A percentile compares a stretch with the other conserved stretches of the same genome.
phyloP scores from a whole-genome alignment of 23 tunicate species.

The Diplosoma virens region DNA sequence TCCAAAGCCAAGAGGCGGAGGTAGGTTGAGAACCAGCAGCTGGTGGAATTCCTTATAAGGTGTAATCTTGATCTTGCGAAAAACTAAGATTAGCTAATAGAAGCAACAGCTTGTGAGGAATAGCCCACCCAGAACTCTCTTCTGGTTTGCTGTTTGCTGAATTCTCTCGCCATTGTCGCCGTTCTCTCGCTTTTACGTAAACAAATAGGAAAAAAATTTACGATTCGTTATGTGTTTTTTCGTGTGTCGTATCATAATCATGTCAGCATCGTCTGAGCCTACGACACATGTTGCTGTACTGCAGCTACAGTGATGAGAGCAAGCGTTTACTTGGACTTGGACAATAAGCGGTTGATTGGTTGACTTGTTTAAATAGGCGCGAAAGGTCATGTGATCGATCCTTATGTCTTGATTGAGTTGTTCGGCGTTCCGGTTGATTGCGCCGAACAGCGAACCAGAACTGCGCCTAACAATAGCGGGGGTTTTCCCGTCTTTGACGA shows the following conservation, averaged over 20 bases:
- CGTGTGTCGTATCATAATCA: too few relatives aligned
- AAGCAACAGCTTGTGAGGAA: too few relatives aligned
- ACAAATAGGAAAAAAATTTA: too few relatives aligned
- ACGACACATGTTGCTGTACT: background rate
- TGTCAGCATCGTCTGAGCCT: too few relatives aligned
- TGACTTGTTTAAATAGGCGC: slow-evolving; percentile 46
- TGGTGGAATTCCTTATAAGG: too few relatives aligned
- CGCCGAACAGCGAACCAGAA: slow-evolving; percentile 86
- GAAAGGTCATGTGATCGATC: slow-evolving; percentile 97
- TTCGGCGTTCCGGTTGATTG: slow-evolving; percentile 97
- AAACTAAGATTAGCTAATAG: too few relatives aligned
- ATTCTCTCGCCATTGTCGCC: too few relatives aligned
- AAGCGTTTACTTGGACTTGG: background rate
- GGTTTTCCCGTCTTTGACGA: slow-evolving; percentile 83
- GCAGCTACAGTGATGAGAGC: background rate
- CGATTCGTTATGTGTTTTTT: background rate
- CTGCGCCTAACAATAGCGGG: slow-evolving; percentile 93
- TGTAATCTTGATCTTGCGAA: too few relatives aligned
- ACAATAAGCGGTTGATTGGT: too few relatives aligned
- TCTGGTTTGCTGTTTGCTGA: too few relatives aligned
- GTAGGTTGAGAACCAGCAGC: slow-evolving; percentile 15
- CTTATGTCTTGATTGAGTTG: slow-evolving; percentile 94
- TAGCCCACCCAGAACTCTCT: too few relatives aligned
- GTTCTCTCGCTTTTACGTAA: too few relatives aligned
- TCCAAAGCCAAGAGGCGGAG: slow-evolving; percentile 95